phyloP scores from a whole-genome alignment of 2,113 vertebrate genomes.

The Notiomystis cincta region DNA sequence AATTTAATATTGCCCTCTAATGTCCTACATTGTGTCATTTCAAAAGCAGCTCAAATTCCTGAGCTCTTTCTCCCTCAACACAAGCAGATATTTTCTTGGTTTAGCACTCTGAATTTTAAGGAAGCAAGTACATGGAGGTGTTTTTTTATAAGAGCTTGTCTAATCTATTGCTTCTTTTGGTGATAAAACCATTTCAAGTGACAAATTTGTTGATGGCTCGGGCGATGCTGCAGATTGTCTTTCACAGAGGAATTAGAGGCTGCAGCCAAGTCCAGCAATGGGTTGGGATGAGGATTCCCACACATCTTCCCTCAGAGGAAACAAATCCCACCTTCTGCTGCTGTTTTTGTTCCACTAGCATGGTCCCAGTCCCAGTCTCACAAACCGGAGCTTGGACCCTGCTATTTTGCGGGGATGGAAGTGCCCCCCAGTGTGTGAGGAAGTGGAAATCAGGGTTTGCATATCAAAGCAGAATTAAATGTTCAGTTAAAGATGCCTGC shows the following conservation, averaged over 20 bases:
- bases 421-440: rapidly evolving
- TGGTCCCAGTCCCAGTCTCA: rapidly evolving
- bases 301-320: neutral
- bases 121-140: neutral
- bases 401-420: neutral
- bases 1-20: neutral
- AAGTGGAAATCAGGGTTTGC: neutral
- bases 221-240: neutral
- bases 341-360: neutral
- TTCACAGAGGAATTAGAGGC: neutral
- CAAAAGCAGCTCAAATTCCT: neutral
- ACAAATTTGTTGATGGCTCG: neutral
- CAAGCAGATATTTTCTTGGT: neutral
- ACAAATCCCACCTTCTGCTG: neutral
- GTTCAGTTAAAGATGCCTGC: neutral
- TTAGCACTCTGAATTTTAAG: neutral
- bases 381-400: rapidly evolving
- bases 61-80: neutral
- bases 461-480: neutral
- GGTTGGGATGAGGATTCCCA: neutral
- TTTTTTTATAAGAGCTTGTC: conserved; percentile 2
- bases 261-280: neutral
- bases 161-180: conserved; percentile 3
- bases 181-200: neutral
- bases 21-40: neutral